Base-by-base conservation (phyloP, 2,797 vertebrate species). In the Myiotriccus ornatus region DNA sequence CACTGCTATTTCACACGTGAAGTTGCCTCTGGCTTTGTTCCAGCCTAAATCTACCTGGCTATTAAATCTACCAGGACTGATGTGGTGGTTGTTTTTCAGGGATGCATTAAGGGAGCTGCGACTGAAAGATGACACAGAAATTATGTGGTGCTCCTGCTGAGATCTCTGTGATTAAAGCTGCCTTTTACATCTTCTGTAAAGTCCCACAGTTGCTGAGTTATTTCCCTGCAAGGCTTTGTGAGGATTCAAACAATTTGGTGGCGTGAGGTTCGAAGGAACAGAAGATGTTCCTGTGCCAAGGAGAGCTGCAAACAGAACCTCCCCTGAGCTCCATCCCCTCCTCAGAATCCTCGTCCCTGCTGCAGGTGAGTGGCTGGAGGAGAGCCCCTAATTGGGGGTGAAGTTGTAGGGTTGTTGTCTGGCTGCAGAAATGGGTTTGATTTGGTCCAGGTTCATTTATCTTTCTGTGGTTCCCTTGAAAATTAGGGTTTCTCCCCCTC, bases 21-120 rank as follows among this genome's bases (percentile, higher is more conserved):
- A 91, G 65, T 87, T 94, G 80, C 90, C 82, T 73, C 84, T 93
- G 75, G 56, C 69, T 93, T 39, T 84, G 37, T 84, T 77, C 60
- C 89, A 74, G 32, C 32, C 39, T 77, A 50, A 90, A 87, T 59
- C 55, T 73, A 84, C 86, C 89, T 79, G 81, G 77, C 80, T 93
- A 82, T 89, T 91, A 95, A 93, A 81, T 64, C 86, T 82, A 57
- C 83, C 43, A 2, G 41, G 49, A 74, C 82, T 85, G 79, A 87
- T 74, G 59, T 7, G 8, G 60, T 20, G 67, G 73, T 85, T 81
- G 56, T 83, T 91, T 94, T 77, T 73, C 65, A 63, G 83, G 80
- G 71, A 69, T 73, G 74, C 82, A 47, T 92, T 89, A 87, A 85
- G 80, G 63, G 77, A 82, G 49, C 46, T 20, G 83, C 65, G 91